Evolutionary conservation across 2,888 invertebrate species (phyloP), one percentile per base, ranked within the genome.

Genomic region (Trichacis sp.): DNA sequence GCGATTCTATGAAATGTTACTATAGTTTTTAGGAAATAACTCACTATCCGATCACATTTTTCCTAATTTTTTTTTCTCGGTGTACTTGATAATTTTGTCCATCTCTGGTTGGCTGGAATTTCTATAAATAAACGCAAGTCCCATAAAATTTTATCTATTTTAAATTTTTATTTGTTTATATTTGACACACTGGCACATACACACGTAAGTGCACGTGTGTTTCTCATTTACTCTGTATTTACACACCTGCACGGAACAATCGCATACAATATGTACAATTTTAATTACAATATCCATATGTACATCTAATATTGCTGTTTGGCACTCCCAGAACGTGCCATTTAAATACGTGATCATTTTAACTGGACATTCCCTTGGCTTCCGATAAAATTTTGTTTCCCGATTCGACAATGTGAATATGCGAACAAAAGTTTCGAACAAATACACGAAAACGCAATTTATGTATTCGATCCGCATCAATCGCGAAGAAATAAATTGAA

Each of bases 291-390:
- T 63, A 74, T 42, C 36, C 73, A 64, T 81, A 80, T 82, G 75
- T 82, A 82, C 80, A 83, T 71, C 78, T 82, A 83, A 76, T 82
- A 82, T 83, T 83, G 82, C 82, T 82, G 77, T 81, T 82, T 81
- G 79, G 78, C 79, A 80, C 73, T 67, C 73, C 68, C 64, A 64
- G 67, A 72, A 69, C 72, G 73, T 75, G 75, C 73, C 78, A 63
- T 71, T 66, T 69, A 70, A 75, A 49, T 61, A 60, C 40, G 49
- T 24, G 36, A 46, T 51, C 20, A 18, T 51, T 51, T 38, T 43
- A 45, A 57, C 43, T 48, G 52, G 38, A 58, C 46, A 58, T 18
- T 30, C 52, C 20, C 49, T 53, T 57, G 56, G 24, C 58, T 45
- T 58, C 51, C 40, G 29, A 14, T 38, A 33, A 20, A 63, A 53